Base-by-base conservation (phyloP, 2,113 vertebrate species). In the Gadus macrocephalus region DNA sequence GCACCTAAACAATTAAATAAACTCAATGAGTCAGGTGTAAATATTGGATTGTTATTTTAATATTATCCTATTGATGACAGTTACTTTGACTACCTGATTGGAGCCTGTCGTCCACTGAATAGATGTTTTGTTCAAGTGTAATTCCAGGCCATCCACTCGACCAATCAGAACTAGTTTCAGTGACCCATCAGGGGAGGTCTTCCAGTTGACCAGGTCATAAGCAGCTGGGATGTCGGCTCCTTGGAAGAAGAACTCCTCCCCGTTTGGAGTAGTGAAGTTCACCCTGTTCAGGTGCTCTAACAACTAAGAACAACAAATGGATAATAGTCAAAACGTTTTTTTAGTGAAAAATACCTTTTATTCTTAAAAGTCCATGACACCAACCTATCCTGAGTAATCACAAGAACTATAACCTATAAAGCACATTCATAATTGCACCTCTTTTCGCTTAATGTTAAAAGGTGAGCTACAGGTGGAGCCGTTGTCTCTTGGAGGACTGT, bases 201-300 rank as follows among this genome's bases (percentile, higher is more conserved):
- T 79, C 83, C 85, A 92, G 74, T 92, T 93, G 35, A 91, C 81
- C 27, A 92, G 79, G 78, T 92, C 90, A 14, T 93, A 92, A 25
- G 88, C 87, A 9, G 88, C 89, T 73, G 75, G 81, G 64, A 83
- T 83, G 63, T 87, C 86, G 0, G 73, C 87, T 1, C 82, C 85
- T 70, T 82, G 71, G n/a, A 93, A 92, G 77, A 83, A 84, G 72
- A 93, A 85, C 15, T 28, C 49, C 64, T 91, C 89, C 0, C 87
- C 89, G 0, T 88, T 83, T 42, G 85, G 88, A n/a, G 91, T 89
- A 63, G 74, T 88, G 72, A 93, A 84, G 35, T 83, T 85, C 16
- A 93, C 85, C 1, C 78, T 58, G 64, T 76, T 82, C 53, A 93
- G 72, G 60, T 91, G 84, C 22, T 86, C 81, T 69, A 91, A 68